These are phyloP conservation scores for Notodonta ziczac DNA, from an alignment of 2,888 invertebrate genomes.

Conservation along the genomic window DNA sequence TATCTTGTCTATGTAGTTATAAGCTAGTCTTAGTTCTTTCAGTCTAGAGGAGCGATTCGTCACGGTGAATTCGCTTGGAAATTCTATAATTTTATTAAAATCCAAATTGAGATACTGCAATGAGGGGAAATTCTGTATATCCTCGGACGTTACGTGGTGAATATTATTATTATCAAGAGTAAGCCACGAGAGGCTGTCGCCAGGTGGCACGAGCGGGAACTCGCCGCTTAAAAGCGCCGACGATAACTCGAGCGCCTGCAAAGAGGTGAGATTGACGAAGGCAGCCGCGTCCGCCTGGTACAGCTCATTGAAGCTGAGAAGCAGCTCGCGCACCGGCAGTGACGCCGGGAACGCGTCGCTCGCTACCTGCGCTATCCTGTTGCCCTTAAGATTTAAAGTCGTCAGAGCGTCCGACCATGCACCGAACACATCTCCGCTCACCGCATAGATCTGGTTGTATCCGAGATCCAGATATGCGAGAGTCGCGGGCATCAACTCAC, in stretches of 20 bases:
- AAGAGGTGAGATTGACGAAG: slow-evolving; percentile 87
- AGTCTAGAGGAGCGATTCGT: slow-evolving; percentile 85
- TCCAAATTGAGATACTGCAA: slow-evolving; percentile 92
- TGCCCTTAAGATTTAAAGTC: slow-evolving; percentile 90
- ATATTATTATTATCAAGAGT: slow-evolving; percentile 93
- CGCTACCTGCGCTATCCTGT: slow-evolving; percentile 87
- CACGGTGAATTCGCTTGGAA: slow-evolving; percentile 83
- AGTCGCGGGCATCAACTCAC: slow-evolving; percentile 85
- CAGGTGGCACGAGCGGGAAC: slow-evolving; percentile 87
- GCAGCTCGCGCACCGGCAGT: slow-evolving; percentile 91
- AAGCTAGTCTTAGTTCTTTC: slow-evolving; percentile 90
- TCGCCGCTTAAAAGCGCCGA: slow-evolving; percentile 90
- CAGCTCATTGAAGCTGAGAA: slow-evolving; percentile 93
- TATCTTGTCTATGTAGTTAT: slow-evolving; percentile 89
- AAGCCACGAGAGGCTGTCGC: slow-evolving; percentile 89
- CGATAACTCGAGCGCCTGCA: slow-evolving; percentile 92
- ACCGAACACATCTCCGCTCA: slow-evolving; percentile 87
- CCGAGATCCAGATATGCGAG: slow-evolving; percentile 89
- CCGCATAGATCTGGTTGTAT: slow-evolving; percentile 90
- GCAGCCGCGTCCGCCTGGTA: slow-evolving; percentile 87
- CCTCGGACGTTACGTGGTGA: slow-evolving; percentile 82
- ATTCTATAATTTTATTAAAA: slow-evolving; percentile 89
- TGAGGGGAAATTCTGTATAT: slow-evolving; percentile 86
- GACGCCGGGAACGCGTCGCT: slow-evolving; percentile 87
- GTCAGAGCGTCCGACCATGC: slow-evolving; percentile 89